These are phyloP conservation scores for Nomada ferruginata DNA, from an alignment of 2,888 invertebrate genomes.

Conservation along the genomic window DNA sequence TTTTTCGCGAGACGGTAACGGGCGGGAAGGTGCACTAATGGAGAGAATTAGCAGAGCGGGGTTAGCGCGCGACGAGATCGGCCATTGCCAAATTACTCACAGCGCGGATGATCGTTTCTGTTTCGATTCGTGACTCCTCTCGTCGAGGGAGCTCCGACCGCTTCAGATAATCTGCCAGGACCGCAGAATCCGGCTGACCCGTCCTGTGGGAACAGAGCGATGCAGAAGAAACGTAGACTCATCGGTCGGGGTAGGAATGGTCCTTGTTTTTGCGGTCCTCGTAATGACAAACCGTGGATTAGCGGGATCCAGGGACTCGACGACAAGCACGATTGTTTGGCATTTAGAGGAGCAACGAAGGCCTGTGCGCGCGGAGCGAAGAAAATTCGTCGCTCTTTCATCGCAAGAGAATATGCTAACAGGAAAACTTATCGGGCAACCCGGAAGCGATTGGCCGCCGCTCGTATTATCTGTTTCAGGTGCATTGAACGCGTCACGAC, in stretches of 20 bases:
- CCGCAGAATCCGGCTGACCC: constrained; percentile 25
- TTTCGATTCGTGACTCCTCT: constrained; percentile 45
- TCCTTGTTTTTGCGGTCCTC: constrained; percentile 16
- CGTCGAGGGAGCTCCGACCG: neutral
- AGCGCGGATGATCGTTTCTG: constrained; percentile 55
- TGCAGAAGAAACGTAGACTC: constrained; percentile 34
- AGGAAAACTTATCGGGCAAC: constrained; percentile 39
- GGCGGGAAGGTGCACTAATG: constrained; percentile 14
- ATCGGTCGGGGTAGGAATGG: constrained; percentile 16
- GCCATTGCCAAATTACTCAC: constrained; percentile 56
- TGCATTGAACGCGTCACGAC: constrained; percentile 61
- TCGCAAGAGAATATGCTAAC: constrained; percentile 46
- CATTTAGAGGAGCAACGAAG: neutral
- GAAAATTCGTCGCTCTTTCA: neutral
- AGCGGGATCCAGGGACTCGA: neutral
- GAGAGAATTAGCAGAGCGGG: constrained; percentile 28
- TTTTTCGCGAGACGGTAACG: constrained; percentile 13
- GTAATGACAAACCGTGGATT: constrained; percentile 18
- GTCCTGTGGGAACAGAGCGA: constrained; percentile 15
- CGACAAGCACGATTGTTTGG: neutral
- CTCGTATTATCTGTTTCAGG: constrained; percentile 62
- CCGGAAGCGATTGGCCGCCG: constrained; percentile 55
- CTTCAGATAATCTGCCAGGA: constrained; percentile 38
- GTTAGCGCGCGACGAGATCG: constrained; percentile 7
- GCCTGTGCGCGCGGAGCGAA: too few species aligned